Evolutionary conservation across 2,113 vertebrate species (phyloP).

Genomic region (Pleuronectes platessa): DNA sequence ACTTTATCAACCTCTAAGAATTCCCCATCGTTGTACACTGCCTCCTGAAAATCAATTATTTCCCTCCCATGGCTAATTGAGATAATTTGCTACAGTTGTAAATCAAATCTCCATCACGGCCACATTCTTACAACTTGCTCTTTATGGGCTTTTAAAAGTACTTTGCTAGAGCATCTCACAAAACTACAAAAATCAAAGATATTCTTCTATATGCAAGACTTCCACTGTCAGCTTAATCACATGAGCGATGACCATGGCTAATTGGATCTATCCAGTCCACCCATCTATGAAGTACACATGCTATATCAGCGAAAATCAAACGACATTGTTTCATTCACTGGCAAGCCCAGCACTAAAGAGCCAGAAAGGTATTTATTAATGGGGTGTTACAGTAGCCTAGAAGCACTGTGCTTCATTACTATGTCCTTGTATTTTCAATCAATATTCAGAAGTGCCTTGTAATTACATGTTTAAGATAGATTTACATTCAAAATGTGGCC

Average conservation of each 20-base stretch:
- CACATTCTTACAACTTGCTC: constrained; percentile 60
- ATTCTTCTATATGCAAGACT: constrained; percentile 51
- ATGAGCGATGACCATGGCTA: constrained; percentile 67
- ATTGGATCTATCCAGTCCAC: constrained; percentile 70
- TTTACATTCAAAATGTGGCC: constrained; percentile 63
- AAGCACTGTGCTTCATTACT: constrained; percentile 56
- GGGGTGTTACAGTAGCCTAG: constrained; percentile 54
- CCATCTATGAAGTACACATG: constrained; percentile 69
- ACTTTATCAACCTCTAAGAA: constrained; percentile 56
- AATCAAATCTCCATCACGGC: constrained; percentile 67
- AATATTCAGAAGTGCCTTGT: constrained; percentile 71
- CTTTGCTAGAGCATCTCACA: constrained; percentile 56
- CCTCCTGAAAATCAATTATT: constrained; percentile 72
- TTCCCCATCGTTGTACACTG: constrained; percentile 52
- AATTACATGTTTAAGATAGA: constrained; percentile 65
- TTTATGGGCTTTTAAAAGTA: constrained; percentile 71
- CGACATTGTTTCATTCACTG: constrained; percentile 56
- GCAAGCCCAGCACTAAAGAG: constrained; percentile 58
- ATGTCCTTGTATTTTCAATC: constrained; percentile 63
- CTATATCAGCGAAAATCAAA: constrained; percentile 73
- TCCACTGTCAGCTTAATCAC: constrained; percentile 70
- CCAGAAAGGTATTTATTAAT: constrained; percentile 75
- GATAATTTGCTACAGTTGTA: constrained; percentile 66
- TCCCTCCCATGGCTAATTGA: constrained; percentile 64
- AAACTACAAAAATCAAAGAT: constrained; percentile 71